Conservation (phyloP, 2,888 invertebrate genomes). For the Hemaris fuciformis region DNA sequence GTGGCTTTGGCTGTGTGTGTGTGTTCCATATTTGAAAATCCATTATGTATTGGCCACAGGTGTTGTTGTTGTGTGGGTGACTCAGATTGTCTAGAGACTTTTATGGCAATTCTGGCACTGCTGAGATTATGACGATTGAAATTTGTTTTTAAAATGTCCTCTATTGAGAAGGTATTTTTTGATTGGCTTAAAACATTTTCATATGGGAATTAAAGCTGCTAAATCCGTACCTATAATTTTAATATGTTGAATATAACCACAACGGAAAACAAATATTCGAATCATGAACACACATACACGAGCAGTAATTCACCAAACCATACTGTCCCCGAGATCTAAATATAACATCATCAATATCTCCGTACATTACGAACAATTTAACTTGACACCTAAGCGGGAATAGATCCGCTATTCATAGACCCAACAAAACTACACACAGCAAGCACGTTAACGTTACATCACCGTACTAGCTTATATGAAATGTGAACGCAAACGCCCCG, state of each 20-base stretch:
- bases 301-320: neutral
- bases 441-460: constrained; percentile 27
- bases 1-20: constrained; percentile 44
- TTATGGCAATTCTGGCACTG: neutral
- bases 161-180: no score
- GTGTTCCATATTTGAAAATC: constrained; percentile 29
- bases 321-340: neutral
- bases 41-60: constrained; percentile 12
- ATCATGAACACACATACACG: neutral
- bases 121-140: neutral
- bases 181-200: no score
- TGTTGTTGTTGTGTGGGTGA: constrained; percentile 13
- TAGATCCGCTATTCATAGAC: constrained; percentile 32
- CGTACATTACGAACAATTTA: neutral
- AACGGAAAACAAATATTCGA: no score
- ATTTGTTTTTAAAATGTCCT: neutral
- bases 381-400: constrained; percentile 21
- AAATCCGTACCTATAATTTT: no score
- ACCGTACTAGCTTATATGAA: constrained; percentile 18
- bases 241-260: no score
- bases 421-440: constrained; percentile 14
- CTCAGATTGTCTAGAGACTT: neutral
- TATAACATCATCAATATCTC: constrained; percentile 1
- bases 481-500: constrained; percentile 31
- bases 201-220: no score